These are phyloP conservation scores for Microtus oregoni DNA, from an alignment of 2,113 vertebrate genomes.

Conservation along the genomic window DNA sequence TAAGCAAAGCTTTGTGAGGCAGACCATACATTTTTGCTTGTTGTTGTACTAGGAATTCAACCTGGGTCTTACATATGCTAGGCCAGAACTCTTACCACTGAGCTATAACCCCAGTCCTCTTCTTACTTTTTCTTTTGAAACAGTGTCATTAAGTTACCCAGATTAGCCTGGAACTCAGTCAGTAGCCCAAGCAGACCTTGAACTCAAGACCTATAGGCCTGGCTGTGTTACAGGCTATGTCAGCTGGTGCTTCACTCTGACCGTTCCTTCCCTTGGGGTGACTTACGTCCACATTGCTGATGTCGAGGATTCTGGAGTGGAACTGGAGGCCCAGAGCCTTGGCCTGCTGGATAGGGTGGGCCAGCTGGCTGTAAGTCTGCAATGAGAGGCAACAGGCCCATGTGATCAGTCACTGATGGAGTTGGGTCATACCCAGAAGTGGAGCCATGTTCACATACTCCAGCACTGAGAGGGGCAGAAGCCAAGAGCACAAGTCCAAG, in stretches of 20 bases:
- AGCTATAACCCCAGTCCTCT: not conserved
- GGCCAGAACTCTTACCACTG: not conserved
- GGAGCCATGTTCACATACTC: fast-evolving
- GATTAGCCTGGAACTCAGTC: not conserved
- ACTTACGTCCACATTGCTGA: conserved; percentile 97
- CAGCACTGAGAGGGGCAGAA: not conserved
- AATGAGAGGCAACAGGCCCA: not conserved
- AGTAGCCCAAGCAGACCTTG: not conserved
- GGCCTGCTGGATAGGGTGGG: conserved; percentile 96
- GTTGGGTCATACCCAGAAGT: not conserved
- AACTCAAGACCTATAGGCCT: not conserved
- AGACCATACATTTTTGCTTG: not conserved
- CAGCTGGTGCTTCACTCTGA: not conserved
- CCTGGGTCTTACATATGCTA: not conserved
- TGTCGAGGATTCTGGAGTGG: conserved; percentile 95
- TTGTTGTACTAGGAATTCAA: not conserved
- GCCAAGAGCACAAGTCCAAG: conserved; percentile 24
- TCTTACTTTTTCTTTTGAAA: not conserved
- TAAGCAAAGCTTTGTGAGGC: not conserved
- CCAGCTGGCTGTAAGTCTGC: conserved; percentile 97
- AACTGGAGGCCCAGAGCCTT: conserved; percentile 94
- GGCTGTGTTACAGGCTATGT: no score
- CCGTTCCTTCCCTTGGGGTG: not conserved
- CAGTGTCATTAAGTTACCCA: not conserved
- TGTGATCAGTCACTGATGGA: no score